Evolutionary conservation across 2,888 invertebrate genomes (phyloP), one percentile per base, ranked within the genome.

Genomic region (Caenorhabditis sp.): DNA sequence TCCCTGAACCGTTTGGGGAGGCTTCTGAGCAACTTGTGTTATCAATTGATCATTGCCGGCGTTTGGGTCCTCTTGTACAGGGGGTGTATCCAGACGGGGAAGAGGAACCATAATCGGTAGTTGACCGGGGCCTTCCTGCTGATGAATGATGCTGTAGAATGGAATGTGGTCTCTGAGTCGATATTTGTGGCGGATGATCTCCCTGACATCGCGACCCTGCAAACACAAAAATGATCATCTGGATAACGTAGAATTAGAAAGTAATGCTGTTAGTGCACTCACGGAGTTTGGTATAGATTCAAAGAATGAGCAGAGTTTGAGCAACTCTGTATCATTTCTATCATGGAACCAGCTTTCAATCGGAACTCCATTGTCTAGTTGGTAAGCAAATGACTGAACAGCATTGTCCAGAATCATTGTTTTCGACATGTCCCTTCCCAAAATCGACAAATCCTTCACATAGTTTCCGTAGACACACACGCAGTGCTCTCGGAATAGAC

Each of bases 321-420:
- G 95, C 72, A 98, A 94, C 92, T 97, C 97, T 47, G 95, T 95
- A 93, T 97, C 97, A 69, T 94, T 95, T 91, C 95, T 95, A 93
- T 97, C 97, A 87, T 96, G 95, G 93, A 97, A 98, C 97, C 97
- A 97, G 93, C 96, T 96, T 94, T 97, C 97, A 88, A 98, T 97
- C 0, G 97, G 97, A 88, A 97, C 97, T 31, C 97, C 97, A 93
- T 97, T 97, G 93, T 97, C 96, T 80, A 97, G 93, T 94, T 96
- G 96, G 93, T 96, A 96, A 82, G 97, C 97, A 93, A 97, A 97
- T 14, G 97, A 90, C 85, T 97, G 96, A 16, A 96, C 96, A 73
- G 96, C 96, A 93, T 96, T 96, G 93, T 96, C 96, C 86, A 96
- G 95, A 87, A 96, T 96, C 88, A 96, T 95, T 47, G 96, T 96